These are phyloP conservation scores for Pseudorasbora parva DNA, from an alignment of 2,113 vertebrate species.

Conservation along the genomic window DNA sequence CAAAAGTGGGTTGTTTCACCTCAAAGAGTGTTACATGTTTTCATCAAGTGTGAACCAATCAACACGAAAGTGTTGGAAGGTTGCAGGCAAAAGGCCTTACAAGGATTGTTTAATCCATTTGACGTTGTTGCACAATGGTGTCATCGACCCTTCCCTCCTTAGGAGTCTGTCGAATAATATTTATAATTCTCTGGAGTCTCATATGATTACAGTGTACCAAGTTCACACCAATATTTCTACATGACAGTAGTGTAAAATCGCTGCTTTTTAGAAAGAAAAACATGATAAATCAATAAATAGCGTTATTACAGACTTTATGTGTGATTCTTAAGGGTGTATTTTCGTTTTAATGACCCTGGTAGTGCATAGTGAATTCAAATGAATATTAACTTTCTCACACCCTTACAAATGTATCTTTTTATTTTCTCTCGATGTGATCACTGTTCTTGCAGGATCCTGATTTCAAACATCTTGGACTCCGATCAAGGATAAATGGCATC, in stretches of 20 bases:
- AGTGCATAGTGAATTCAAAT: not conserved
- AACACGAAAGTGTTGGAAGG: conserved; percentile 14
- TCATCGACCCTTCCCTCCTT: conserved; percentile 50
- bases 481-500: conserved; percentile 81
- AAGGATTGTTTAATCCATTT: conserved; percentile 37
- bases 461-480: conserved; percentile 72
- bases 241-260: conserved; percentile 31
- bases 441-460: conserved; percentile 60
- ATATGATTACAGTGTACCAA: conserved; percentile 30
- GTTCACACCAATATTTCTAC: conserved; percentile 54
- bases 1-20: conserved; percentile 19
- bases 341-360: conserved; percentile 12
- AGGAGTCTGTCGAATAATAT: conserved; percentile 40
- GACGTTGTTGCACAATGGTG: conserved; percentile 48
- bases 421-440: conserved; percentile 60
- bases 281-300: conserved; percentile 50
- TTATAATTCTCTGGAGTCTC: conserved; percentile 44
- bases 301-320: conserved; percentile 32
- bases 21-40: conserved; percentile 1
- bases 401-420: not conserved
- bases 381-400: conserved; percentile 26
- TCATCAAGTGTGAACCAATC: conserved; percentile 28
- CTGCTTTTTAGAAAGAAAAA: conserved; percentile 42
- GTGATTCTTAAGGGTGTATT: conserved; percentile 18
- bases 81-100: conserved; percentile 8